A percentile compares a stretch with the other conserved stretches of the same genome.
phyloP scores from a whole-genome alignment of 2,888 invertebrate genomes.

The Magallana nippona region DNA sequence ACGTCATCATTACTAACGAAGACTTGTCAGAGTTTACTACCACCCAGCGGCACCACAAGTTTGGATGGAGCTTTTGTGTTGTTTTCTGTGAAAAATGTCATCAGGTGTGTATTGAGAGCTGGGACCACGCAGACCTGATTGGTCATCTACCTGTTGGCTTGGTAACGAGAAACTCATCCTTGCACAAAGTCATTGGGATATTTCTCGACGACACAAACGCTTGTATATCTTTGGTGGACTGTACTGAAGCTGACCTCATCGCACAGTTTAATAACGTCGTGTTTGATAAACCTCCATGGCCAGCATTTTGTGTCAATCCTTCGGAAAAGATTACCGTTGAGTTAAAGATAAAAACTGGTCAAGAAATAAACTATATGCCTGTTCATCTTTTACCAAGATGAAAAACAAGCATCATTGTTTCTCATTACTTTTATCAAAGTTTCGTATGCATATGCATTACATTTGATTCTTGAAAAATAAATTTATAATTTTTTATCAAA shows the following conservation, averaged over 20 bases:
- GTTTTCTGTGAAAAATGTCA: conserved; percentile 35
- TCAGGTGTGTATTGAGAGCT: conserved; percentile 38
- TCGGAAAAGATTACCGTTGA: conserved; percentile 22
- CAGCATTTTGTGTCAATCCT: conserved; percentile 24
- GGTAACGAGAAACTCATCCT: conserved; percentile 1
- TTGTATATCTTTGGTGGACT: conserved; percentile 26
- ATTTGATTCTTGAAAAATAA: too few species aligned
- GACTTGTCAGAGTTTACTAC: conserved; percentile 35
- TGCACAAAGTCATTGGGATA: background rate
- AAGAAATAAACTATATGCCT: conserved; percentile 13
- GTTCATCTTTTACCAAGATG: conserved; percentile 15
- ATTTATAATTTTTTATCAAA: too few species aligned
- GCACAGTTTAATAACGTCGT: conserved; percentile 6
- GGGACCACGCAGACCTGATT: background rate
- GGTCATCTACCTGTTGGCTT: conserved; percentile 30
- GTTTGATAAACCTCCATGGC: conserved; percentile 34
- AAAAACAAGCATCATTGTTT: background rate
- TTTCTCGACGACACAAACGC: conserved; percentile 21
- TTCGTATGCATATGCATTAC: too few species aligned
- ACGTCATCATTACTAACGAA: conserved; percentile 31
- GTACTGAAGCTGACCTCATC: conserved; percentile 20
- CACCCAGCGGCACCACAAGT: conserved; percentile 2
- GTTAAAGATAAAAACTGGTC: conserved; percentile 25
- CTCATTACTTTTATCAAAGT: too few species aligned
- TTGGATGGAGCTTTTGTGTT: conserved; percentile 2